Base-by-base conservation (phyloP, 2,113 vertebrate species). In the Orycteropus afer region DNA sequence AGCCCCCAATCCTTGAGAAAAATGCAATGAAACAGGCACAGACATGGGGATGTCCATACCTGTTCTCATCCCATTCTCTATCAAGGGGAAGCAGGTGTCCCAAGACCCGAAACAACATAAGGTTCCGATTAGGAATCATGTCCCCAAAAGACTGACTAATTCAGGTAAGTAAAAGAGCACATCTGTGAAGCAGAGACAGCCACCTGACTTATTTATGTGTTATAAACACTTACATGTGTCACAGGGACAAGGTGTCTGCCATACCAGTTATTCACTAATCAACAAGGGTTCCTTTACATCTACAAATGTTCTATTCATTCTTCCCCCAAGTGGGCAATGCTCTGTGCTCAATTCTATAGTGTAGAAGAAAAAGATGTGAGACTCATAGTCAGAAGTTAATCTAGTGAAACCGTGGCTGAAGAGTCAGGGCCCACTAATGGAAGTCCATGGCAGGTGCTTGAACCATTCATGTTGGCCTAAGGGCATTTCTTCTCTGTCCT, bases 191-290 rank as follows among this genome's bases (percentile, higher is more conserved):
- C 32, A 65, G 87, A 92, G 90, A 40, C 37, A 61, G 22, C 80
- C 83, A 95, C 84, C 91, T 96, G 79, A 95, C 74, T 94, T 94
- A 95, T 92, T 97, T 93, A 94, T 95, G 83, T 83, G 67, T 67
- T 92, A 42, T 92, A 96, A 97, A 83, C 22, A 63, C 73, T 93
- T 86, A 67, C 78, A 32, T 15, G 18, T 82, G 40, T 90, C 95
- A 79, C 5, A 18, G 47, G 74, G 61, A 87, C 65, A 20, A 69
- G 83, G 42, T 49, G 83, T 15, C 82, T 61, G 67, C 74, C 82
- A 59, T 20, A 47, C 5, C 65, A 67, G 40, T 85, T 59, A 94
- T 49, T 92, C 78, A 69, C 37, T 86, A 32, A 17, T 91, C 89
- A 94, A 59, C 79, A 83, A 91, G 71, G 5, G 37, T 22, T 83